Evolutionary conservation across 2,113 vertebrate genomes (phyloP).

Genomic region (Erythrocercus mccallii): DNA sequence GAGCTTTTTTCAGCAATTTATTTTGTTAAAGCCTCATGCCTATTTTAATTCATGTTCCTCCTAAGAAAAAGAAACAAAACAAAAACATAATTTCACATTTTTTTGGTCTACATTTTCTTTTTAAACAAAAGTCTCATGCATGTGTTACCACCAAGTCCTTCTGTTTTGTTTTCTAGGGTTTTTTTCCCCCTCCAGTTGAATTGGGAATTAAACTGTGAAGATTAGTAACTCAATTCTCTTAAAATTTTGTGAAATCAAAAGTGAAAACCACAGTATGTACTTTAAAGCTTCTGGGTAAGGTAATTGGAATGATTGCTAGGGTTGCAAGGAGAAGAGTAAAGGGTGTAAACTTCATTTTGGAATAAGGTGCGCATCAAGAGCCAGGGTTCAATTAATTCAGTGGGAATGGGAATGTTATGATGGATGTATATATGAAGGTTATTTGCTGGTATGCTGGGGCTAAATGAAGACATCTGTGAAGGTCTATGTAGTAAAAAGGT

Average conservation of each 20-base stretch:
- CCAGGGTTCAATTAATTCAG: background rate
- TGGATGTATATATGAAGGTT: background rate
- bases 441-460: background rate
- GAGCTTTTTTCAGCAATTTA: background rate
- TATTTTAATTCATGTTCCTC: background rate
- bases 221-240: background rate
- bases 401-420: background rate
- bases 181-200: accelerated
- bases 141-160: background rate
- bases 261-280: background rate
- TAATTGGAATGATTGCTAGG: background rate
- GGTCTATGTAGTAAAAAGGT: background rate
- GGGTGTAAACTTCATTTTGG: background rate
- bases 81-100: background rate
- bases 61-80: background rate
- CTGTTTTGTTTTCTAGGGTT: background rate
- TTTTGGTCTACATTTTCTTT: background rate
- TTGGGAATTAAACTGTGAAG: background rate
- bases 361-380: background rate
- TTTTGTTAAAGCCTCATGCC: background rate
- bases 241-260: background rate
- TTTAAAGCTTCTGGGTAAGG: background rate
- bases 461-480: background rate
- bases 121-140: background rate
- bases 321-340: background rate